Percentiles rank a stretch among this genome's conserved stretches.
These are phyloP conservation scores for Oscheius sp. DNA, from an alignment of 2,888 invertebrate species.

Conservation along the genomic window DNA sequence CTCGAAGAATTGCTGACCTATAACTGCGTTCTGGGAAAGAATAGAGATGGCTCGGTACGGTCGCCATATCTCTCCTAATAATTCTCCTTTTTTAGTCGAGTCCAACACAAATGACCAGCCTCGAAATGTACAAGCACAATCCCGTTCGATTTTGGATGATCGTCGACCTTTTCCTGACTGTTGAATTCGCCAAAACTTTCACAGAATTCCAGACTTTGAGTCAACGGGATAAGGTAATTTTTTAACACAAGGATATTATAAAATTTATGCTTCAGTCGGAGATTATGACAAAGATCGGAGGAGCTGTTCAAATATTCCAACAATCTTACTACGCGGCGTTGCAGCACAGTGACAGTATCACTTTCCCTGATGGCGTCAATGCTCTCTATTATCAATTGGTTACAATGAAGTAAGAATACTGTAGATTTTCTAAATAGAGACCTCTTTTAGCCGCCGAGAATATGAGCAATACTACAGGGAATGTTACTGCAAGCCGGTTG, in stretches of 20 bases:
- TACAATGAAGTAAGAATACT: neutral
- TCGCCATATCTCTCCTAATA: neutral
- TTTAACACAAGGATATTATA: neutral
- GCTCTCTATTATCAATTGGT: slow-evolving; percentile 40
- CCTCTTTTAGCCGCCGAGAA: slow-evolving; percentile 17
- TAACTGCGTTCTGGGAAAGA: neutral
- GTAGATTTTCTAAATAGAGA: neutral
- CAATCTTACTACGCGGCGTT: slow-evolving; percentile 57
- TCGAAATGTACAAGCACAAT: slow-evolving; percentile 28
- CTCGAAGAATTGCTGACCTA: slow-evolving; percentile 3
- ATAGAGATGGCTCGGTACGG: neutral
- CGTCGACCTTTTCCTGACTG: slow-evolving; percentile 50
- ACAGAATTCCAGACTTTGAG: slow-evolving; percentile 43
- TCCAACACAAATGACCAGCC: neutral
- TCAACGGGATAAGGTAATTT: slow-evolving; percentile 48
- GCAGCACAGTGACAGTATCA: slow-evolving; percentile 42
- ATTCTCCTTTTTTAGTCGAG: neutral
- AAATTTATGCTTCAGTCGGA: neutral
- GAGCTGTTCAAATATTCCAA: slow-evolving; percentile 46
- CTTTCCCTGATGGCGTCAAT: slow-evolving; percentile 55
- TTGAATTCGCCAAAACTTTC: slow-evolving; percentile 61
- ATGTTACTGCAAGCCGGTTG: slow-evolving; percentile 52
- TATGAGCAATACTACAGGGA: slow-evolving; percentile 50
- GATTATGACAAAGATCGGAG: slow-evolving; percentile 41
- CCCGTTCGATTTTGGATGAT: slow-evolving; percentile 60